These are phyloP conservation scores for Dascyllus trimaculatus DNA, from an alignment of 2,113 vertebrate genomes.

Conservation along the genomic window DNA sequence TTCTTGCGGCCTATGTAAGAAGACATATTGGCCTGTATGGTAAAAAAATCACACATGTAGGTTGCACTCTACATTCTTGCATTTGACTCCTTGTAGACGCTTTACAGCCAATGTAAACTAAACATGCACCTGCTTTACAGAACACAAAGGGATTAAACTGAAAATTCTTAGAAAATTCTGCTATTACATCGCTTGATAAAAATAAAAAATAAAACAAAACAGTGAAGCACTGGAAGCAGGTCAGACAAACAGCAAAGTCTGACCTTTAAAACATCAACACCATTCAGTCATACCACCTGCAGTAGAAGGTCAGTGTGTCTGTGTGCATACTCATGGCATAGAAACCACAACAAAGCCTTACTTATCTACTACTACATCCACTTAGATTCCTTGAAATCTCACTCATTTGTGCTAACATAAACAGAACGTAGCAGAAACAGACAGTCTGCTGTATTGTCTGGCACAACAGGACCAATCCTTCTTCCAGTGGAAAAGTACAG, in stretches of 20 bases:
- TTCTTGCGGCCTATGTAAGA: too few relatives aligned
- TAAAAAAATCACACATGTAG: too few relatives aligned
- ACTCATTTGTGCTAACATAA: neutral
- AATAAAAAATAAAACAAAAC: neutral
- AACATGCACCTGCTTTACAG: neutral
- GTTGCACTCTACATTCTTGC: too few relatives aligned
- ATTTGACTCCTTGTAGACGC: too few relatives aligned
- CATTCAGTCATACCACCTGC: conserved; percentile 51
- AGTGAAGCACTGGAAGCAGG: conserved; percentile 7
- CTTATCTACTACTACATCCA: neutral
- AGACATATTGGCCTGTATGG: too few relatives aligned
- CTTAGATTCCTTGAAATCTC: conserved; percentile 2
- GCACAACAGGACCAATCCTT: neutral
- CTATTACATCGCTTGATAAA: neutral
- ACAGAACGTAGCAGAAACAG: too few relatives aligned
- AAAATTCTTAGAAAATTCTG: neutral
- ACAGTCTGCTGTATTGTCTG: conserved; percentile 36
- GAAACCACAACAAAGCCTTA: conserved; percentile 29
- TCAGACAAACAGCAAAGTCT: conserved; percentile 46
- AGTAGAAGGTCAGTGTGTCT: conserved; percentile 59
- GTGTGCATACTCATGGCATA: neutral
- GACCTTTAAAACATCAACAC: conserved; percentile 54
- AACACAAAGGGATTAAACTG: neutral
- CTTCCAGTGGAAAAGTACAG: neutral
- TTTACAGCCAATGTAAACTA: neutral